phyloP scores from a whole-genome alignment of 2,113 vertebrate genomes.

The Emydocephalus ijimae region DNA sequence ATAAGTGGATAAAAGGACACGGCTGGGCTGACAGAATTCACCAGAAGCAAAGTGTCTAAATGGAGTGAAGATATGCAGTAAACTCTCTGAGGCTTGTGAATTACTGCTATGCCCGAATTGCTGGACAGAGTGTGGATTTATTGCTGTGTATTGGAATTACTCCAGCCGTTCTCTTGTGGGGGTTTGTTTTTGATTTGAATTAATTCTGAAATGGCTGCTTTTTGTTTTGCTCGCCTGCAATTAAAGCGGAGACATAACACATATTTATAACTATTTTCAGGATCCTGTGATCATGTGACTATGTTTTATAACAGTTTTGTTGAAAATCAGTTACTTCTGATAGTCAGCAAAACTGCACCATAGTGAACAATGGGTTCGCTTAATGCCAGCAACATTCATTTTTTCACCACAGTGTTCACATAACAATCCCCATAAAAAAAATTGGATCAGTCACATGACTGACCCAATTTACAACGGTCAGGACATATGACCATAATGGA shows the following conservation, averaged over 20 bases:
- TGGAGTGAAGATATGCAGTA: no score
- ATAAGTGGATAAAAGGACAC: no score
- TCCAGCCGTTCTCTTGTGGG: no score
- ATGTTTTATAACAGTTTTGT: not conserved
- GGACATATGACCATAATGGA: not conserved
- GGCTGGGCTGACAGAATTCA: no score
- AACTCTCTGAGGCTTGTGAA: no score
- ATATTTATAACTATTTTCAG: not conserved
- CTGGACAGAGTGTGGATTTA: no score
- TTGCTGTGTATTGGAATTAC: no score
- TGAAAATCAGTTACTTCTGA: not conserved
- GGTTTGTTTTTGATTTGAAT: no score
- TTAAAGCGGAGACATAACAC: not conserved
- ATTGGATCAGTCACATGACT: not conserved
- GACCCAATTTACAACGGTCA: not conserved
- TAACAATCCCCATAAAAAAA: not conserved
- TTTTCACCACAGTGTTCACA: not conserved
- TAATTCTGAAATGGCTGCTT: no score
- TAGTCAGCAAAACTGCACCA: not conserved
- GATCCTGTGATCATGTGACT: not conserved
- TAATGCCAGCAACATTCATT: not conserved
- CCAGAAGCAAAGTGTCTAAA: no score
- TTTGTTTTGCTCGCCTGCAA: no score
- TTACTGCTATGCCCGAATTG: no score
- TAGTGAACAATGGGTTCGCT: not conserved